These are phyloP conservation scores for Chydorus sphaericus DNA, from an alignment of 2,888 invertebrate genomes.

Conservation along the genomic window DNA sequence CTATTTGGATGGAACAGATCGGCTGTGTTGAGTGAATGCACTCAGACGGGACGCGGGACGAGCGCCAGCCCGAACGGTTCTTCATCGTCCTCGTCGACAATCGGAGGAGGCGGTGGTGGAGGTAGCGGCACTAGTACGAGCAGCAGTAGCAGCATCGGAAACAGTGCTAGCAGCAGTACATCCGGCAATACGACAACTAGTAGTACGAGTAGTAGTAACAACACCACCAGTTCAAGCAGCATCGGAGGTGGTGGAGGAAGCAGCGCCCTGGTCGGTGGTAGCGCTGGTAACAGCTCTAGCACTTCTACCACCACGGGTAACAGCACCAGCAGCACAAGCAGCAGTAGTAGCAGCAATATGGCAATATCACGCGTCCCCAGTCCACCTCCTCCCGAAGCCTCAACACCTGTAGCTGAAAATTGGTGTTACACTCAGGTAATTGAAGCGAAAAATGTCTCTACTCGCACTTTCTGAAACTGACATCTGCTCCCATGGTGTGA, in stretches of 20 bases:
- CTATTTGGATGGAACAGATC: slow-evolving; percentile 39
- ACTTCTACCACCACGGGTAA: slow-evolving; percentile 6
- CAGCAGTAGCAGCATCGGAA: slow-evolving; percentile 8
- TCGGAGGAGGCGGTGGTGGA: slow-evolving; percentile 35
- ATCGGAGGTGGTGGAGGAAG: slow-evolving; percentile 12
- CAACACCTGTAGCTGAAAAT: slow-evolving; percentile 96
- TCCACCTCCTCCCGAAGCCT: slow-evolving; percentile 86
- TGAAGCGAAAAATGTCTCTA: too few relatives aligned
- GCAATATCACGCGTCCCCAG: slow-evolving; percentile 93
- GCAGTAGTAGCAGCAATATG: slow-evolving; percentile 35
- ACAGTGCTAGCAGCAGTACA: slow-evolving; percentile 15
- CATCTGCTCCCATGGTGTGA: too few relatives aligned
- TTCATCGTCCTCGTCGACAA: slow-evolving; percentile 25
- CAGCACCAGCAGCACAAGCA: slow-evolving; percentile 7
- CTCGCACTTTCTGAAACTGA: too few relatives aligned
- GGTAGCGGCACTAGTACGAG: slow-evolving; percentile 14
- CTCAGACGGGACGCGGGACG: slow-evolving; percentile 74
- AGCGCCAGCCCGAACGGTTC: slow-evolving; percentile 60
- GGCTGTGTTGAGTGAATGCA: slow-evolving; percentile 59
- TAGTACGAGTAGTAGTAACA: slow-evolving; percentile 1
- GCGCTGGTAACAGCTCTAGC: background rate
- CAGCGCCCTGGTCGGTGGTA: slow-evolving; percentile 16
- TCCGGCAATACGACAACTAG: slow-evolving; percentile 13
- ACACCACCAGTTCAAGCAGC: slow-evolving; percentile 16
- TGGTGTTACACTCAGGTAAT: slow-evolving; percentile 99